phyloP scores from a whole-genome alignment of 2,888 invertebrate species.

The Ornithoptera alexandrae region DNA sequence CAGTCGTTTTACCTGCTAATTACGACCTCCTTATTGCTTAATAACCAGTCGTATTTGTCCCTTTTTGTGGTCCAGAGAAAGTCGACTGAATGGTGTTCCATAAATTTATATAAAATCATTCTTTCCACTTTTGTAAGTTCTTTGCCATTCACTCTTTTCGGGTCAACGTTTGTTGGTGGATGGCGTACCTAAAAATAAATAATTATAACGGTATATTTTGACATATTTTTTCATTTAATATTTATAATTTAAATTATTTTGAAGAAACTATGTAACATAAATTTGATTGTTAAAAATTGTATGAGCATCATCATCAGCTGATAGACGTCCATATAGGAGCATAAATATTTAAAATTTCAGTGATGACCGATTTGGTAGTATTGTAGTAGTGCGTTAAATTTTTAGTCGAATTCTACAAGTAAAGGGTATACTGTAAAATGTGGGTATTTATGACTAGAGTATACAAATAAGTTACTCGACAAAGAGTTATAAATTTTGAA shows the following conservation, averaged over 20 bases:
- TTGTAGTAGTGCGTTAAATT: too few relatives aligned
- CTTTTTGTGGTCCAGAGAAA: constrained; percentile 94
- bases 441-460: too few relatives aligned
- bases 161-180: constrained; percentile 60
- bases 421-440: too few relatives aligned
- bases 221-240: neutral
- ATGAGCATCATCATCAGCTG: too few relatives aligned
- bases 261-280: neutral
- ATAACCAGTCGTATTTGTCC: constrained; percentile 88
- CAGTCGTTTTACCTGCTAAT: constrained; percentile 66
- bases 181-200: constrained; percentile 55
- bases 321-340: too few relatives aligned
- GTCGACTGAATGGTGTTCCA: constrained; percentile 89
- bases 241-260: neutral
- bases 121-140: constrained; percentile 84
- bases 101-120: constrained; percentile 86
- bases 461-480: too few relatives aligned
- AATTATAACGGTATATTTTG: neutral
- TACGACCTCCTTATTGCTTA: constrained; percentile 74
- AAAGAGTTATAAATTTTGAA: too few relatives aligned
- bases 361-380: too few relatives aligned
- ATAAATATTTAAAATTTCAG: too few relatives aligned
- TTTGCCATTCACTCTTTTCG: constrained; percentile 64
- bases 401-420: too few relatives aligned
- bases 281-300: too few relatives aligned